Evolutionary conservation across 2,888 invertebrate species (phyloP).

Genomic region (Chloroclystis v-ata): DNA sequence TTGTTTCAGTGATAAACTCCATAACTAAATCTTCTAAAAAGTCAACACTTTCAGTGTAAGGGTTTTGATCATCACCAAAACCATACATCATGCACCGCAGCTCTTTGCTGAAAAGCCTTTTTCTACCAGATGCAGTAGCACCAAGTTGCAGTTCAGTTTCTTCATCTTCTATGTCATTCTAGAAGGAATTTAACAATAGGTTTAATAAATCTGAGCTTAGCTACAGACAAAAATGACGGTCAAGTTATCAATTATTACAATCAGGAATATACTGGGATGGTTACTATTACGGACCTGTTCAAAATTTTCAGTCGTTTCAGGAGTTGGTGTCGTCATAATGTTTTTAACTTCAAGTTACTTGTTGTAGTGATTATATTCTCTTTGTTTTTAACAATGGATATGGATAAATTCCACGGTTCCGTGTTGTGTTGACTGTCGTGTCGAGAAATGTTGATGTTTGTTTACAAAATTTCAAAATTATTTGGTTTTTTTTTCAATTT

Average conservation of each 20-base stretch:
- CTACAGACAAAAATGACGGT: no score
- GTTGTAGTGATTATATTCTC: no score
- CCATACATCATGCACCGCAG: slow-evolving; percentile 99
- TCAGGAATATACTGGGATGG: neutral
- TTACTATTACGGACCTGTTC: slow-evolving; percentile 52
- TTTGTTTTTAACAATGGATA: no score
- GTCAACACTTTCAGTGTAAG: slow-evolving; percentile 99
- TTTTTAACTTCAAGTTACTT: slow-evolving; percentile 1
- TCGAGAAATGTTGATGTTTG: no score
- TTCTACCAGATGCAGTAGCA: slow-evolving; percentile 83
- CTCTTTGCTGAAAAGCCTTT: slow-evolving; percentile 93
- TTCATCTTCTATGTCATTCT: slow-evolving; percentile 77
- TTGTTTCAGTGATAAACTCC: slow-evolving; percentile 97
- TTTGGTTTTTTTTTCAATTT: no score
- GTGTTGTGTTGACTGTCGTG: no score
- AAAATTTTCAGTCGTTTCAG: slow-evolving; percentile 60
- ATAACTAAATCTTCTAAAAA: slow-evolving; percentile 97
- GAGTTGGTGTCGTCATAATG: slow-evolving; percentile 55
- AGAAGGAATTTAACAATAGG: neutral
- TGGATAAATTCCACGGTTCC: no score
- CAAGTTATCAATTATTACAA: no score
- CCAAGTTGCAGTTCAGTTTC: slow-evolving; percentile 84
- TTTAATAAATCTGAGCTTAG: neutral
- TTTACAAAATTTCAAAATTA: no score
- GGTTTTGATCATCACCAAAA: slow-evolving; percentile 99